Evolutionary conservation across 2,113 vertebrate species (phyloP), one percentile per base, ranked within the genome.

Genomic region (Sylvia atricapilla): DNA sequence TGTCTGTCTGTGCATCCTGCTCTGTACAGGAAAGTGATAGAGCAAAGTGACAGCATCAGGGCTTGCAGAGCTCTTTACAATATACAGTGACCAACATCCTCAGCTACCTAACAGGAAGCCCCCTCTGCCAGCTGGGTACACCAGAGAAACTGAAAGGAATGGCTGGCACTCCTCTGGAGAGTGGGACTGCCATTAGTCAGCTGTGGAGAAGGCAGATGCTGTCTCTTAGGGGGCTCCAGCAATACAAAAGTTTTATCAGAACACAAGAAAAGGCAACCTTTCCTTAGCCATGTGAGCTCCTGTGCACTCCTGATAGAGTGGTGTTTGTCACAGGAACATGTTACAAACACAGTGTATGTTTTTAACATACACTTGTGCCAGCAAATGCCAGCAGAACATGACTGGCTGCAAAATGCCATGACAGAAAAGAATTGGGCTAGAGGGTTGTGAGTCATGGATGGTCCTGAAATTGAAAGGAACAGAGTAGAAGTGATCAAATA

Each of bases 301-400:
- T 0, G 0, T 11, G 41, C 0, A 1, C 24, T 39, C 63, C 76
- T 53, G 49, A 15, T 77, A n/a, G 58, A 39, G 35, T 41, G 43
- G 24, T 0, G 2, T 41, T 76, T 69, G 39, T 56, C 63, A 70
- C 20, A 46, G 43, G 43, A 62, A 74, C 67, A 62, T 43, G 63
- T 35, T 70, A 37, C 10, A 10, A 37, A 37, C 37, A 37, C 37
- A 37, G 37, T 37, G 37, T 37, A 37, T 37, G 37, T 37, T 37
- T 37, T 8, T 37, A 37, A 37, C 37, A 37, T 13, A 27, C 4
- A 1, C 9, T 84, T 28, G 50, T 81, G 86, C 76, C 72, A 80
- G 67, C 17, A 27, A 75, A 79, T 47, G 27, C 39, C 47, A 76
- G 35, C 66, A 56, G 62, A 82, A 47, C 27, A n/a, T 27, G 70